Base-by-base conservation (phyloP, 2,797 vertebrate genomes). In the Brachyalestes nurse region DNA sequence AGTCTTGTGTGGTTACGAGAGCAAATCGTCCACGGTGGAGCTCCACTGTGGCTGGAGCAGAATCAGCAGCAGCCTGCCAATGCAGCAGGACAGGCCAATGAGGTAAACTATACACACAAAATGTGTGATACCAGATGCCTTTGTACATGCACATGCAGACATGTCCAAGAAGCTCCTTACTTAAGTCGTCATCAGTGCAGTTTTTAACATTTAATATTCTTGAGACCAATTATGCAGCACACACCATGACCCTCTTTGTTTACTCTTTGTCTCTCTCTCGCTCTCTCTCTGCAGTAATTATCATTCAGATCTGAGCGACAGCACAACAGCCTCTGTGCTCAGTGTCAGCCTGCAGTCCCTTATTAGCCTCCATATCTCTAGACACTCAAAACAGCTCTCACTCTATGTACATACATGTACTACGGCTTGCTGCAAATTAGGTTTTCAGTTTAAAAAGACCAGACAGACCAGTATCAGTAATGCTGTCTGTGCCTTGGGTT, bases 1-100 rank as follows among this genome's bases (percentile, higher is more conserved):
- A 99, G 98, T 89, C 95, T 99, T 81, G 98, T 99, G 65, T 99
- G 98, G 98, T 92, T 99, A 83, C 94, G 98, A 88, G 98, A 99
- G 82, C 98, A 99, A 91, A 99, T 99, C 0, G 96, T 99, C 77
- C 98, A 99, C 0, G 98, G 98, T 19, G 98, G 98, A 53, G 98
- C 98, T 23, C 98, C 98, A 0, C 96, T 97, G 78, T 99, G 98
- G 98, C 83, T 99, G 84, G 98, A 99, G 84, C 97, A 99, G 72
- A 97, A 98, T 66, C 96, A 96, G 17, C 95, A 95, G 4, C 94
- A 95, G 0, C 95, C 96, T 34, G 95, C 96, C 2, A 96, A 97
- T 51, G 95, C 84, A 21, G 91, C 93, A 5, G 97, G 94, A 71
- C 97, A 95, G 83, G 94, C 95, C 72, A 96, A 99, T 87, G 97